These are phyloP conservation scores for Siderastrea radians DNA, from an alignment of 92 coral and sea anemone genomes.

Conservation along the genomic window DNA sequence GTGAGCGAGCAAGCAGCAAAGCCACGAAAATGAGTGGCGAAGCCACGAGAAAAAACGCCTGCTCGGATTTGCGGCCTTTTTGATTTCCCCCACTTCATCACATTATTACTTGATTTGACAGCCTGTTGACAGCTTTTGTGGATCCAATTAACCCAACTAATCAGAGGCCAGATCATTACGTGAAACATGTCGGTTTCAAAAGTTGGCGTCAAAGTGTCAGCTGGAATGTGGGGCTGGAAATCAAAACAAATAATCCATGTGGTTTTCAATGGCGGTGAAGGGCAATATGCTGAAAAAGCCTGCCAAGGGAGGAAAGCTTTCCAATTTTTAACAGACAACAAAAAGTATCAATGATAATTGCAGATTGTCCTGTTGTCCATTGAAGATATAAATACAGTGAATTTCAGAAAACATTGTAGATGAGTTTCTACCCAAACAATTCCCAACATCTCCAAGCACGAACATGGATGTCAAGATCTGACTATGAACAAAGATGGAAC, in stretches of 20 bases:
- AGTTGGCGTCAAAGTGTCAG: no score
- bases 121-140: no score
- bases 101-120: no score
- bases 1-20: no score
- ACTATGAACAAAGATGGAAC: constrained; percentile 27
- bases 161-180: no score
- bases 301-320: not conserved
- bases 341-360: constrained; percentile 36
- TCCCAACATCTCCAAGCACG: constrained; percentile 22
- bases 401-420: constrained; percentile 12
- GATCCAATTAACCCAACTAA: no score
- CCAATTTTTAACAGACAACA: not conserved
- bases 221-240: no score
- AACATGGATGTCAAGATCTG: not conserved
- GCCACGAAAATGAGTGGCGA: no score
- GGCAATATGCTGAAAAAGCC: constrained; percentile 25
- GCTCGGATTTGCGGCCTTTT: no score
- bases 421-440: constrained; percentile 20
- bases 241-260: not conserved
- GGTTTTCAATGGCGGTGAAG: constrained; percentile 12
- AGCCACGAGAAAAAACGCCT: no score
- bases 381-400: constrained; percentile 10
- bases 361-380: constrained; percentile 35
- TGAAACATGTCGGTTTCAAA: no score
- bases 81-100: no score